Conservation (phyloP, 2,113 vertebrate genomes). For the Speoplatyrhinus poulsoni region DNA sequence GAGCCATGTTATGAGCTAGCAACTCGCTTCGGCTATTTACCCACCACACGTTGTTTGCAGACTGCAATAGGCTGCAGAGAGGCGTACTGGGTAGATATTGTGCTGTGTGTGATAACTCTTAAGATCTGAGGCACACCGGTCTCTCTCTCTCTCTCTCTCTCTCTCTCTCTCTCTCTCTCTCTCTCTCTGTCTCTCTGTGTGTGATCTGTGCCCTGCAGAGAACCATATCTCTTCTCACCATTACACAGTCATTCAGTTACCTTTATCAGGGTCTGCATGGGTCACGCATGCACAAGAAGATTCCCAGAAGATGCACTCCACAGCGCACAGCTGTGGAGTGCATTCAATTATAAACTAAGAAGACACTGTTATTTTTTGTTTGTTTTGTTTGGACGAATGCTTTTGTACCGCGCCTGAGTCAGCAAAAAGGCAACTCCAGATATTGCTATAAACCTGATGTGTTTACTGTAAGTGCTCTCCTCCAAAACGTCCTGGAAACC, state of each 20-base stretch:
- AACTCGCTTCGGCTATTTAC: background rate
- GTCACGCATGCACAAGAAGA: no score
- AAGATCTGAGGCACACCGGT: slow-evolving; percentile 2
- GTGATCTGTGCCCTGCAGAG: slow-evolving; percentile 31
- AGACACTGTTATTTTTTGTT: slow-evolving; percentile 11
- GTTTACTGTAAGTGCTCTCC: background rate
- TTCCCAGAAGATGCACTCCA: background rate
- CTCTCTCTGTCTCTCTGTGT: background rate
- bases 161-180: no score
- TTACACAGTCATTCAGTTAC: slow-evolving; percentile 22
- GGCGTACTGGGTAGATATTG: background rate
- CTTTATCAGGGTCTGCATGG: slow-evolving; percentile 6
- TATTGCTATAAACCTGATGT: background rate
- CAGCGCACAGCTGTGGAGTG: background rate
- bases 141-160: background rate
- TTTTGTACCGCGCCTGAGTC: slow-evolving; percentile 8
- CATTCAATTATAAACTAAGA: slow-evolving; percentile 14
- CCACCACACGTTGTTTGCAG: background rate
- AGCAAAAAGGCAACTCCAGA: background rate
- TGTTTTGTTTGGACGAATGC: background rate
- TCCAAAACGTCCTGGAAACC: background rate
- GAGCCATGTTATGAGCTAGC: background rate
- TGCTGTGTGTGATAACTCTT: background rate
- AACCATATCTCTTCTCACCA: slow-evolving; percentile 19
- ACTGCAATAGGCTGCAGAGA: slow-evolving; percentile 5